Conservation (phyloP, 2,797 vertebrate genomes). For the Oryzias dopingdopingensis region DNA sequence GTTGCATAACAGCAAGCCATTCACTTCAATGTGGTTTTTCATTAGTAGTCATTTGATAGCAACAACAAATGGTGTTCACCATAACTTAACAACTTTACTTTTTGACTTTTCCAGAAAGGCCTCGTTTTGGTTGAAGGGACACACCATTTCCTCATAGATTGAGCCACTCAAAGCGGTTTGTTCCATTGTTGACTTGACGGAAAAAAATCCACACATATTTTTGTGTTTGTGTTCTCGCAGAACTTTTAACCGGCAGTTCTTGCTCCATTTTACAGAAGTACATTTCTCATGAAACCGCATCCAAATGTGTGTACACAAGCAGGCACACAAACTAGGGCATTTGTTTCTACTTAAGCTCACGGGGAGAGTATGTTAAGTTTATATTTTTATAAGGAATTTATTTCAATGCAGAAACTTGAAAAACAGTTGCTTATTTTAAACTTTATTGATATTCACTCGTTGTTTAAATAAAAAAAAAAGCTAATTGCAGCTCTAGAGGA, state of each 20-base stretch:
- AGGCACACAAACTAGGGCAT: constrained; percentile 33
- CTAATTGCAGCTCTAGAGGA: no score
- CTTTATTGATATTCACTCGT: background rate
- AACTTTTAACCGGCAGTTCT: constrained; percentile 24
- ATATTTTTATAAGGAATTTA: constrained; percentile 31
- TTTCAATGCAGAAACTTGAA: constrained; percentile 5
- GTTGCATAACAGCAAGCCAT: constrained; percentile 59
- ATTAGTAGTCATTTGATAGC: constrained; percentile 64
- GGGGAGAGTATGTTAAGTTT: constrained; percentile 33
- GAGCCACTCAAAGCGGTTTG: background rate
- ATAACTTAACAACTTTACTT: constrained; percentile 34
- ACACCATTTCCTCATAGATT: constrained; percentile 5
- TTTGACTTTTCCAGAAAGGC: constrained; percentile 12
- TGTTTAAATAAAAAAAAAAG: no score
- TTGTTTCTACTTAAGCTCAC: constrained; percentile 25
- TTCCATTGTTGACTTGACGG: background rate
- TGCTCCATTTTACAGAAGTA: constrained; percentile 43
- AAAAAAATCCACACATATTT: constrained; percentile 9
- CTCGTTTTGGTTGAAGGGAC: background rate
- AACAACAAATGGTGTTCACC: constrained; percentile 34
- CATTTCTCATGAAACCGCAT: constrained; percentile 34
- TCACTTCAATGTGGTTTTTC: constrained; percentile 49
- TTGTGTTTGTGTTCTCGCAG: constrained; percentile 19
- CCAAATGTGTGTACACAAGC: constrained; percentile 17
- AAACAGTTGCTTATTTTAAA: background rate